A percentile compares a stretch with the other conserved stretches of the same genome.
Evolutionary conservation across 2,113 vertebrate species (phyloP).

Genomic region (Vicugna pacos): DNA sequence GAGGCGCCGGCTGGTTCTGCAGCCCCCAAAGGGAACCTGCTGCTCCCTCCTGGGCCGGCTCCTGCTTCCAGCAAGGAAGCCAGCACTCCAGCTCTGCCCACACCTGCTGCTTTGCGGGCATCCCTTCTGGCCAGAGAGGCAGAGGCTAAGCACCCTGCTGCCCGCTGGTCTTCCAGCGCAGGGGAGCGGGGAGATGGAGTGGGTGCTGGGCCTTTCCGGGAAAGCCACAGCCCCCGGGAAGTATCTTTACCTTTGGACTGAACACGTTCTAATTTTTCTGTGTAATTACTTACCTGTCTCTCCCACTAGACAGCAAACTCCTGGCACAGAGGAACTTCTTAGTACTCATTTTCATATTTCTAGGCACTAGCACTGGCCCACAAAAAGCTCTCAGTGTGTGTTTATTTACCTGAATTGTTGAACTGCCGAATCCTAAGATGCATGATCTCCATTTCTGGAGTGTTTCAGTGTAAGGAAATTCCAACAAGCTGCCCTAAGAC

Average conservation of each 20-base stretch:
- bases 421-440: neutral
- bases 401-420: neutral
- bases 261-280: neutral
- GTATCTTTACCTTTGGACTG: neutral
- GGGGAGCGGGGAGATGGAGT: neutral
- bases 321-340: neutral
- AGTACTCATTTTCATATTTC: neutral
- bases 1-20: neutral
- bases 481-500: neutral
- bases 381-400: neutral
- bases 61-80: neutral
- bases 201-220: neutral
- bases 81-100: accelerated
- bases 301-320: neutral
- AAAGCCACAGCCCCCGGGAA: neutral
- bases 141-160: neutral
- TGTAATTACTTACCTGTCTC: neutral
- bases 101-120: neutral
- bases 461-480: neutral
- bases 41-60: neutral
- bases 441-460: neutral
- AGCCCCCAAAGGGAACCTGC: neutral
- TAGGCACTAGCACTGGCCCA: neutral
- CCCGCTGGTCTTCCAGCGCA: accelerated
- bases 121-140: neutral